Conservation (phyloP, 2,113 vertebrate genomes). For the Zosterops hypoxanthus region DNA sequence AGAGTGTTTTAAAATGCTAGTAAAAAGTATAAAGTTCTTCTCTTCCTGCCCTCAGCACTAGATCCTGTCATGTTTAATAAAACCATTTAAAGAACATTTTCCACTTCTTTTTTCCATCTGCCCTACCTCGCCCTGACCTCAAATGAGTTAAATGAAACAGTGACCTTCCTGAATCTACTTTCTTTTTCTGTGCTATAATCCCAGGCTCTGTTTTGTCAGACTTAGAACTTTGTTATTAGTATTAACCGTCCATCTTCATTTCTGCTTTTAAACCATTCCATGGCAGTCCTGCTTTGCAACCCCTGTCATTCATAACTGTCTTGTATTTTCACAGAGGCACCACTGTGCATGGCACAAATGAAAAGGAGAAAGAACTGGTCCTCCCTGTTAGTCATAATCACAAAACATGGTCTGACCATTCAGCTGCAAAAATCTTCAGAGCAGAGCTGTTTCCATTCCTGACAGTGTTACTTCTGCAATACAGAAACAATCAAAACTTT, state of each 20-base stretch:
- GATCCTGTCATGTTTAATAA: neutral
- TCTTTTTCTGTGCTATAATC: neutral
- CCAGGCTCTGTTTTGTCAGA: neutral
- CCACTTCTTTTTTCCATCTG: neutral
- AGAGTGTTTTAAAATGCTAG: conserved; percentile 21
- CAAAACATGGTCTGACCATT: neutral
- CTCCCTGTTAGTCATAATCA: neutral
- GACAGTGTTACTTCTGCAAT: neutral
- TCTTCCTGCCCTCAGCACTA: neutral
- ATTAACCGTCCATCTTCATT: neutral
- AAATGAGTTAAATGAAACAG: conserved; percentile 37
- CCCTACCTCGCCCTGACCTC: conserved; percentile 19
- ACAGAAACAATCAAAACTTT: neutral
- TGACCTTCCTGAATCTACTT: neutral
- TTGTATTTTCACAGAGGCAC: neutral
- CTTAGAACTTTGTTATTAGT: neutral
- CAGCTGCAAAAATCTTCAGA: neutral
- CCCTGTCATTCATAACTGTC: neutral
- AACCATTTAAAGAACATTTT: conserved; percentile 3
- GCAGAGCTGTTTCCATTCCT: neutral
- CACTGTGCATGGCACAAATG: neutral
- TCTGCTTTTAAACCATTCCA: neutral
- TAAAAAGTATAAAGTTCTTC: neutral
- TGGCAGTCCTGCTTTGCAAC: neutral
- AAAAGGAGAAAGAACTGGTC: neutral